Conservation (phyloP, 1,140 invertebrate species). For the Procambarus virginalis region DNA sequence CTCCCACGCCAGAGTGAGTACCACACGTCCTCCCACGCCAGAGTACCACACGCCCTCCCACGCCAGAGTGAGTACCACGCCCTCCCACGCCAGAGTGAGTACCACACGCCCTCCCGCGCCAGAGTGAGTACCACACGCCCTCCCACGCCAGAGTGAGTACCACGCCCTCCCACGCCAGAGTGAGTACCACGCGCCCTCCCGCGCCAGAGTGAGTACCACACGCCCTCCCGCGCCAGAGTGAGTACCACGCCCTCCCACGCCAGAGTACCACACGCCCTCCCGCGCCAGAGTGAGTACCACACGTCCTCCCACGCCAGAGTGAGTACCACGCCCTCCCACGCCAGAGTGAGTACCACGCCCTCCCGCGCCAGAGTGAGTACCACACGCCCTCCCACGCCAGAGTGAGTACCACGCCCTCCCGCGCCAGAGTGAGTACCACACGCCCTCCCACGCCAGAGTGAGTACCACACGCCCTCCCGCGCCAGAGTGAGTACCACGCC, state of each 20-base stretch:
- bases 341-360: constrained; percentile 32
- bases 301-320: too few species aligned
- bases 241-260: too few species aligned
- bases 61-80: constrained; percentile 36
- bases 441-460: background rate
- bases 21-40: too few species aligned
- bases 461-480: too few species aligned
- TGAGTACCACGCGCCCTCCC: constrained; percentile 42
- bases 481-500: constrained; percentile 55
- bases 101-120: constrained; percentile 8
- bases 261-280: constrained; percentile 23
- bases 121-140: constrained; percentile 6
- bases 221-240: background rate
- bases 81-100: background rate
- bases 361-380: background rate
- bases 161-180: too few species aligned
- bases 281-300: background rate
- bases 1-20: background rate
- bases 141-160: background rate
- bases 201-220: background rate
- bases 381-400: too few species aligned
- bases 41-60: constrained; percentile 18
- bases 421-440: background rate
- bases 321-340: constrained; percentile 37
- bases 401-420: constrained; percentile 42